A percentile compares a stretch with the other conserved stretches of the same genome.
Evolutionary conservation across 2,888 invertebrate genomes (phyloP).

Genomic region (Temnothorax unifasciatus): DNA sequence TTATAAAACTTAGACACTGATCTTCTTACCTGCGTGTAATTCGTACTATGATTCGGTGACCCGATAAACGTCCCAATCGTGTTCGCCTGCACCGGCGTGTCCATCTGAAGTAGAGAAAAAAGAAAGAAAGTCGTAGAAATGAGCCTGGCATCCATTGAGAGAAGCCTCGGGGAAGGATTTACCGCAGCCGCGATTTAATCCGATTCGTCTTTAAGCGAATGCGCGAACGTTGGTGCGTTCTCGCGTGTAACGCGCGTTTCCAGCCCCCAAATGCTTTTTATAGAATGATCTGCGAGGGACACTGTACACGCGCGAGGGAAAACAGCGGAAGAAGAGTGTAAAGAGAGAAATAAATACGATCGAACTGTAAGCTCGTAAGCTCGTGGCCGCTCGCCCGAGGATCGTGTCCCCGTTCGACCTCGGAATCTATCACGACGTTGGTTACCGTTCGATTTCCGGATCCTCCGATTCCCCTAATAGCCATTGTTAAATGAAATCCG

Average conservation of each 20-base stretch:
- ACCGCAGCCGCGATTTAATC: constrained; percentile 1
- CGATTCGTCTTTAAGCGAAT: constrained; percentile 34
- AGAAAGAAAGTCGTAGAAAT: constrained; percentile 17
- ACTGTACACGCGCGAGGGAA: neutral
- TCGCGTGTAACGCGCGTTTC: constrained; percentile 22
- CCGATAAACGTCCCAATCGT: constrained; percentile 85
- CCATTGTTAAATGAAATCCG: constrained; percentile 27
- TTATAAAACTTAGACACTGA: no score
- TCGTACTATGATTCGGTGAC: constrained; percentile 85
- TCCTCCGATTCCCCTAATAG: constrained; percentile 21
- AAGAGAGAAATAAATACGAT: constrained; percentile 35
- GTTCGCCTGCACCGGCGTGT: constrained; percentile 86
- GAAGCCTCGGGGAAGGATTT: constrained; percentile 1
- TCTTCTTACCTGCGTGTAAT: constrained; percentile 84
- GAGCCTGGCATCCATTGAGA: neutral
- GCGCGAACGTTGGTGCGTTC: constrained; percentile 28
- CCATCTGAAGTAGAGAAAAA: constrained; percentile 86
- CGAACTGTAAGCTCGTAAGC: constrained; percentile 23
- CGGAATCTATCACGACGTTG: constrained; percentile 11
- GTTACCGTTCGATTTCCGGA: constrained; percentile 43
- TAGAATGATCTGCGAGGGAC: constrained; percentile 46
- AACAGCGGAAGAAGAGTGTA: constrained; percentile 22
- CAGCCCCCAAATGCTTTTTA: constrained; percentile 46
- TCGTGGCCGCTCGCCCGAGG: constrained; percentile 10
- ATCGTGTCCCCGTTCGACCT: constrained; percentile 28